Base-by-base conservation (phyloP, 2,888 invertebrate genomes). In the Hypomecis punctinalis region DNA sequence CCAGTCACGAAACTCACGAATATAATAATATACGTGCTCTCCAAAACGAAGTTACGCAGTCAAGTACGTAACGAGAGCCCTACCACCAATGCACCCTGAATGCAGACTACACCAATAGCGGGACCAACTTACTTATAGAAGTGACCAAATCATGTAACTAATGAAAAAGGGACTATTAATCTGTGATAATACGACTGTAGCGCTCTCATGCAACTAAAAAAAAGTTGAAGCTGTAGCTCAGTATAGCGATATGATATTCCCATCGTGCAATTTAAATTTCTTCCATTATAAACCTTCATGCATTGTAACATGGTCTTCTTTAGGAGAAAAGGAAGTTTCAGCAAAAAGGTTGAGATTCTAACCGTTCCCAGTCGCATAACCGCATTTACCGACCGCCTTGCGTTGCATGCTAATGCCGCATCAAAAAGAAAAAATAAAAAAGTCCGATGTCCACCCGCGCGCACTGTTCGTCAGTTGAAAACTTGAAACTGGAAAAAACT, bases 31-130 rank as follows among this genome's bases (percentile, higher is more conserved):
- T 23, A 78, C 82, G 77, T 81, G 82, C 83, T 80, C 77, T 85
- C 83, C 81, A 88, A 90, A 92, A 92, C 87, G 90, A 91, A 91
- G 91, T 92, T 92, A 91, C 86, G 89, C 89, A 91, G 92, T 91
- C 92, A 91, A 92, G 92, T 91, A 87, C 86, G 87, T 88, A 91
- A 91, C 91, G 91, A 90, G 91, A 89, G 88, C 86, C 85, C 85
- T 83, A 83, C 79, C 84, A 69, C 67, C 79, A 86, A 86, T 84
- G 82, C 85, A 80, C 83, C 80, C 48, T 61, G 48, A 64, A 62
- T 69, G 70, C 68, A 71, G 56, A 65, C 49, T 64, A 63, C 57
- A 10, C 23, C 57, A 47, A 37, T 6, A 35, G 36, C 3, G 2
- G 40, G 13, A 33, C 42, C 52, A 52, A 23, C 10, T 33, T 52